Evolutionary conservation across 2,888 invertebrate species (phyloP).

Genomic region (Scaptomyza reducta): DNA sequence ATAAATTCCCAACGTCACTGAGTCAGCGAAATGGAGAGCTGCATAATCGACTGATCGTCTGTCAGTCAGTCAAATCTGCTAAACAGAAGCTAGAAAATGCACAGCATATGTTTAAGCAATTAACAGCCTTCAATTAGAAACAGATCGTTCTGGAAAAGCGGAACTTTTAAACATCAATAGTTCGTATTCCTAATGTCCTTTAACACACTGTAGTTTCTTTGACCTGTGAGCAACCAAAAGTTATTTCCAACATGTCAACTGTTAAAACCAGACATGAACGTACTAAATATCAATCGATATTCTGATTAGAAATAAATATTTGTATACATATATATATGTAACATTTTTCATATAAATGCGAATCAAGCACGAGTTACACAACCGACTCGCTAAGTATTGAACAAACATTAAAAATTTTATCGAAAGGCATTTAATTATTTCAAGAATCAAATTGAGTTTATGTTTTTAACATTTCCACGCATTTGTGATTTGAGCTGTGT

Average conservation of each 20-base stretch:
- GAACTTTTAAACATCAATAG: constrained; percentile 10
- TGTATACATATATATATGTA: no score
- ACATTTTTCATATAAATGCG: no score
- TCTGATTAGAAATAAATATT: no score
- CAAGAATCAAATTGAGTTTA: constrained; percentile 25
- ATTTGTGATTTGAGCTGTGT: constrained; percentile 38
- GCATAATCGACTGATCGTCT: constrained; percentile 22
- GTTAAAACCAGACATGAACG: no score
- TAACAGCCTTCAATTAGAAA: constrained; percentile 40
- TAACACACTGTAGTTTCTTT: constrained; percentile 20
- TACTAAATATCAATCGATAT: no score
- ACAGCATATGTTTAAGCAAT: constrained; percentile 34
- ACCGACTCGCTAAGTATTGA: no score
- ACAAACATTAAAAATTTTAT: background rate
- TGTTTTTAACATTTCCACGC: no score
- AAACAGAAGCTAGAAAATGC: constrained; percentile 1
- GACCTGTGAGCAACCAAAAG: constrained; percentile 41
- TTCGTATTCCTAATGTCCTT: background rate
- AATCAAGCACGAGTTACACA: no score
- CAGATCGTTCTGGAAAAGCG: background rate
- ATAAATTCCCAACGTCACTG: constrained; percentile 52
- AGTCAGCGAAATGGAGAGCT: constrained; percentile 15
- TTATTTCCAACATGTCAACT: constrained; percentile 12
- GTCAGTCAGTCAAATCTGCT: constrained; percentile 14
- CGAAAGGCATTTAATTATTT: background rate